Evolutionary conservation across 2,888 invertebrate species (phyloP), one percentile per base, ranked within the genome.

Genomic region (Orthosia cruda): DNA sequence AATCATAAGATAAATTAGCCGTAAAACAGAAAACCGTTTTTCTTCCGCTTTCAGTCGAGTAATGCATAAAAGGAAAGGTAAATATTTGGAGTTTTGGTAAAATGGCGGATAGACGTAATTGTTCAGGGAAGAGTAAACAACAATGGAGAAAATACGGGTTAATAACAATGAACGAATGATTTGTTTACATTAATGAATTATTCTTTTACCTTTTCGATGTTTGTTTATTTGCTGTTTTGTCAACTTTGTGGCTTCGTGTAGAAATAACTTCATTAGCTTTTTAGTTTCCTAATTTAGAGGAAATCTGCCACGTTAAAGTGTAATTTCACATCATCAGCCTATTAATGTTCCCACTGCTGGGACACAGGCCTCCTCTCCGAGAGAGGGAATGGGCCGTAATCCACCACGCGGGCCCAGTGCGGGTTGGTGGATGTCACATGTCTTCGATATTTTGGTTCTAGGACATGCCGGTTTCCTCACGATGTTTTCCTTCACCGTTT

Each of bases 1-100:
- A 70, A 83, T 81, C 70, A 71, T 23, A 74, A 83, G 61, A 65
- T 74, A 70, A 67, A 83, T 74, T 81, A 61, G 16, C 50, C 32
- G 54, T 65, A 54, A 79, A 80, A 83, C 59, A 82, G 65, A 81
- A 81, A 83, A 26, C 50, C 47, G 32, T 58, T 68, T 71, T 70
- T 79, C 59, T 67, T 71, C 61, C 55, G 40, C 62, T 54, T 64
- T 68, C 52, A 64, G 18, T 67, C 66, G 52, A 73, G 13, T 69
- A 69, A 68, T 71, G 49, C 40, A 59, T 70, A 68, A 68, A 71
- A 66, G 58, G 26, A 23, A 74, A 65, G 55, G 68, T 71, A 71
- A 80, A 84, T 83, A 74, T 84, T 81, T 55, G 49, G 4, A 45
- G 32, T 71, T 79, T 79, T 65, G 32, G 45, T 62, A 18, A 80